Evolutionary conservation across 2,888 invertebrate genomes (phyloP), one percentile per base, ranked within the genome.

Genomic region (Heterodera filipjevi): DNA sequence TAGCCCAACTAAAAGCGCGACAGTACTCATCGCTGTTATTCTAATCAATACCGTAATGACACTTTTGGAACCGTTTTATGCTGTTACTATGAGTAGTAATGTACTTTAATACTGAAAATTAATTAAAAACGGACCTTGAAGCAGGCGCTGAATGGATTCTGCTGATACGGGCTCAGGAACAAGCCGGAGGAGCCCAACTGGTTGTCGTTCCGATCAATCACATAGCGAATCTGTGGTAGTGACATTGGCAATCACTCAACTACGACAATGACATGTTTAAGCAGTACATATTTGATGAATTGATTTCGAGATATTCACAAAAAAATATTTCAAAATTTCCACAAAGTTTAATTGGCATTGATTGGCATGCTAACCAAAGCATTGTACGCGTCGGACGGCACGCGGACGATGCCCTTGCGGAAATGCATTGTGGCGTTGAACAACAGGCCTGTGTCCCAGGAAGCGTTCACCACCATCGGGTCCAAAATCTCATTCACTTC

Each of bases 381-480:
- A 72, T 85, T 84, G 82, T 88, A 88, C 35, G 85, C 86, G 77
- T 88, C 88, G 6, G 85, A 82, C 35, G 88, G 88, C n/a, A 84
- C 81, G n/a, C 82, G 78, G n/a, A 88, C 88, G 71, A 75, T 33
- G 49, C 82, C 87, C 68, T 85, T 86, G 73, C 87, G 79, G 85
- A 89, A 89, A 81, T 88, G 83, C 76, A 88, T 86, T 10, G 89
- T 89, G 22, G 88, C 84, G 77, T 89, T 89, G 82, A 87, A 82
- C 32, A 87, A 76, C 10, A 89, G 80, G 30, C 89, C 89, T 32
- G 84, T 82, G 77, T 88, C 88, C 84, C 86, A 87, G 49, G 85
- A 86, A n/a, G 85, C 83, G 82, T 89, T 89, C 75, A 87, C 80
- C 22, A 72, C 66, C 68, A 77, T 79, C 14, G 87, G 87, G 70